Percentiles rank a stretch among this genome's conserved stretches.
Conservation (phyloP, 2,113 vertebrate species). For the Gambusia affinis region DNA sequence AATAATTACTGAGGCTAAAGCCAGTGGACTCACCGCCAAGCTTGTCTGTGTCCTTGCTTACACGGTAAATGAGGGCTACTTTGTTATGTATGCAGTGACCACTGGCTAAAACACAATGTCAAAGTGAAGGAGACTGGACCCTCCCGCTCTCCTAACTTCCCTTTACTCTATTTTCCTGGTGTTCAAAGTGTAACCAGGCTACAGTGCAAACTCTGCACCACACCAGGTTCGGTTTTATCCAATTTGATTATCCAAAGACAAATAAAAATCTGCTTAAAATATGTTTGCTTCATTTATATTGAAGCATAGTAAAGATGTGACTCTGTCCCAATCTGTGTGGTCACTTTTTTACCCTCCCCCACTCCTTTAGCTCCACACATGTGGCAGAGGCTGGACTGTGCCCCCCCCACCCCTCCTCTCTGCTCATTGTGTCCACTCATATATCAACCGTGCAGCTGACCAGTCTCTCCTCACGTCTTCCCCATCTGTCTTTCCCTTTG, state of each 20-base stretch:
- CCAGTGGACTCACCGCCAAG: neutral
- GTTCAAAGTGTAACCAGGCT: conserved; percentile 38
- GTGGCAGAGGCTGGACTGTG: conserved; percentile 62
- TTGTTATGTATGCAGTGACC: conserved; percentile 58
- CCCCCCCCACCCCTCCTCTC: conserved; percentile 40
- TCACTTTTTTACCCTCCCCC: conserved; percentile 72
- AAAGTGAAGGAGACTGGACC: conserved; percentile 25
- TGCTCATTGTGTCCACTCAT: conserved; percentile 81
- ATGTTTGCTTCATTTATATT: neutral
- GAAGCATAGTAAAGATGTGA: conserved; percentile 42
- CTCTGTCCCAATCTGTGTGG: conserved; percentile 71
- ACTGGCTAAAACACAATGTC: conserved; percentile 38
- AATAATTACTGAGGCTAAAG: neutral
- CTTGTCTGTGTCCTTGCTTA: conserved; percentile 2
- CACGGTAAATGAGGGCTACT: conserved; percentile 42
- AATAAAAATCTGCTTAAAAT: neutral
- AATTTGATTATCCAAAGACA: neutral
- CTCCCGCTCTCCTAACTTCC: conserved; percentile 23
- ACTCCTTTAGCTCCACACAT: conserved; percentile 61
- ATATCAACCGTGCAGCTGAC: conserved; percentile 80
- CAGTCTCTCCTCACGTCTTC: conserved; percentile 61
- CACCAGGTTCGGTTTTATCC: conserved; percentile 1
- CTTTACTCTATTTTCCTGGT: conserved; percentile 36
- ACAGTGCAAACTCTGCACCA: conserved; percentile 29
- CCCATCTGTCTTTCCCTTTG: conserved; percentile 73